Conservation (phyloP, 2,888 invertebrate species). For the Volucella inflata region DNA sequence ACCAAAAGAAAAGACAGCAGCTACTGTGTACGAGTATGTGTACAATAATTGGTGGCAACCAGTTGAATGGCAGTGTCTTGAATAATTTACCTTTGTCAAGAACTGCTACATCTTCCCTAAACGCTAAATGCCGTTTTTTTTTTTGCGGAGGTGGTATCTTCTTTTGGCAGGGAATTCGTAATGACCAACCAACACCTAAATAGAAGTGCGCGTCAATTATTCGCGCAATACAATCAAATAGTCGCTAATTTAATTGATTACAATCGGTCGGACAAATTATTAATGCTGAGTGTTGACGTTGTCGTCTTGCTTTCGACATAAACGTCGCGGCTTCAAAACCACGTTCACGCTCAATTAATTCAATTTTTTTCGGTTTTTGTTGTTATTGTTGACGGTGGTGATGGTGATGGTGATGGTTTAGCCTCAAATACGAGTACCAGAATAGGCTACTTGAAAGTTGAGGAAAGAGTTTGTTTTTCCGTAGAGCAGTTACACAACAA, state of each 20-base stretch:
- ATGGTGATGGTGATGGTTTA: no score
- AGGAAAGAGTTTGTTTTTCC: constrained; percentile 10
- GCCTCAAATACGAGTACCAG: background rate
- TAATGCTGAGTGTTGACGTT: constrained; percentile 51
- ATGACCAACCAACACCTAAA: background rate
- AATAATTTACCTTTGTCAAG: constrained; percentile 4
- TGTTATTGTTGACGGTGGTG: background rate
- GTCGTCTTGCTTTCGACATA: constrained; percentile 48
- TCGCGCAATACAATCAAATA: constrained; percentile 19
- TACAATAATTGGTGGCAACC: no score
- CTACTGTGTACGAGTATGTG: background rate
- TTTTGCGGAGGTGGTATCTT: constrained; percentile 4
- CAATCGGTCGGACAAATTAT: constrained; percentile 30
- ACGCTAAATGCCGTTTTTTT: background rate
- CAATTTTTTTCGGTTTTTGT: constrained; percentile 3
- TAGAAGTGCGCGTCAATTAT: constrained; percentile 32
- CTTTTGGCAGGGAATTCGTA: background rate
- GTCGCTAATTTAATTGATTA: constrained; percentile 47
- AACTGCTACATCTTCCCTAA: background rate
- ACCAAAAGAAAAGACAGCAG: background rate
- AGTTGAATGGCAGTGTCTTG: background rate
- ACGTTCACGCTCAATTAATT: constrained; percentile 27
- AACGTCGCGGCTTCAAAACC: constrained; percentile 32
- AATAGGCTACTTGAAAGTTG: constrained; percentile 1
- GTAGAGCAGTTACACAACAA: constrained; percentile 40